Conservation (phyloP, 2,113 vertebrate genomes). For the Dryoscopus gambensis region DNA sequence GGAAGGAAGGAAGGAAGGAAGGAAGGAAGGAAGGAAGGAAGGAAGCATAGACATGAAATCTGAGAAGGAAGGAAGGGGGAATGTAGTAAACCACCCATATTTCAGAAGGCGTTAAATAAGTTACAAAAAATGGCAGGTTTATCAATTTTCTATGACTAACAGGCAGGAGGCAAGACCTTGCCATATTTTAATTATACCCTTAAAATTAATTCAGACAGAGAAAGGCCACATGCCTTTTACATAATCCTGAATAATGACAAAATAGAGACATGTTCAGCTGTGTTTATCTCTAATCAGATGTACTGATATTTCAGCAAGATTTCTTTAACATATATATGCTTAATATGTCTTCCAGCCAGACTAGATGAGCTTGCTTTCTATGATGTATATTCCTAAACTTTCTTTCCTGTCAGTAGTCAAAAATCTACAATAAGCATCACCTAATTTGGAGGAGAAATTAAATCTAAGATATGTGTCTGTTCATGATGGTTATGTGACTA, state of each 20-base stretch:
- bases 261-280: background rate
- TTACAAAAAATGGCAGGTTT: background rate
- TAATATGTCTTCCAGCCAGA: background rate
- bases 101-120: background rate
- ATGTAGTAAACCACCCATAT: background rate
- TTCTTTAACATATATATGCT: background rate
- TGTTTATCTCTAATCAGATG: background rate
- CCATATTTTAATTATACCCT: background rate
- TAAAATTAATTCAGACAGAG: background rate
- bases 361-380: background rate
- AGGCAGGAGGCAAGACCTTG: background rate
- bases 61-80: background rate
- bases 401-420: background rate
- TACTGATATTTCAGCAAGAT: background rate
- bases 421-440: background rate
- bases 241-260: background rate
- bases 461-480: background rate
- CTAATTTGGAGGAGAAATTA: background rate
- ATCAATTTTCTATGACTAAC: background rate
- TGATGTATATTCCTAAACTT: background rate
- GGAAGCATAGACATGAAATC: background rate
- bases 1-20: too few species aligned
- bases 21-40: rapidly evolving
- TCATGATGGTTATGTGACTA: rapidly evolving
- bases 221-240: background rate